Conservation (phyloP, 2,113 vertebrate species). For the Gallinago jamesoni region DNA sequence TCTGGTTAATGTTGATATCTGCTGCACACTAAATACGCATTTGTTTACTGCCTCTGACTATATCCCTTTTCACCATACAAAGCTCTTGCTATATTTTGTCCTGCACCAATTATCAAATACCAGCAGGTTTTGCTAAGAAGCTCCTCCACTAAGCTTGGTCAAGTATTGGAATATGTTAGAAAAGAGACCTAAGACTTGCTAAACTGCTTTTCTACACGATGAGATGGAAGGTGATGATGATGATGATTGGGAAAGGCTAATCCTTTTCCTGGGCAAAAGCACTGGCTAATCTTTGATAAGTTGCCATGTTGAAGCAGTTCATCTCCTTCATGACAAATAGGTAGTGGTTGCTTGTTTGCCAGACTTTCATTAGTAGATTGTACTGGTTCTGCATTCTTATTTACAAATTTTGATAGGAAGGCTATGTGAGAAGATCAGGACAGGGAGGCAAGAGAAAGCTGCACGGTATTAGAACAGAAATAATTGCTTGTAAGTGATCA, state of each 20-base stretch:
- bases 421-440: background rate
- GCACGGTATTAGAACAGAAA: background rate
- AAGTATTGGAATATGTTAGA: background rate
- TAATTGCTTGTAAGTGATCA: background rate
- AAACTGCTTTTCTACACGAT: background rate
- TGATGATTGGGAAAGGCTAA: conserved; percentile 3
- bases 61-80: background rate
- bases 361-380: conserved; percentile 2
- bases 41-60: background rate
- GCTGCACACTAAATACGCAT: background rate
- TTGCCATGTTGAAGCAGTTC: conserved; percentile 23
- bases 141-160: background rate
- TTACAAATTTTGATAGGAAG: background rate
- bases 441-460: background rate
- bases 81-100: background rate
- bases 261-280: conserved; percentile 11
- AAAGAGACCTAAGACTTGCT: background rate
- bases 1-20: background rate
- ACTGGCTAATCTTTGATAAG: conserved; percentile 30
- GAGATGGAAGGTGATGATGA: background rate
- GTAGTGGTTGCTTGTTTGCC: background rate
- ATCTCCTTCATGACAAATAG: background rate
- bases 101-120: background rate
- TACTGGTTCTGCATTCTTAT: conserved; percentile 12
- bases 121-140: background rate